Evolutionary conservation across 2,888 invertebrate genomes (phyloP), one percentile per base, ranked within the genome.

Genomic region (Stramonita haemastoma): DNA sequence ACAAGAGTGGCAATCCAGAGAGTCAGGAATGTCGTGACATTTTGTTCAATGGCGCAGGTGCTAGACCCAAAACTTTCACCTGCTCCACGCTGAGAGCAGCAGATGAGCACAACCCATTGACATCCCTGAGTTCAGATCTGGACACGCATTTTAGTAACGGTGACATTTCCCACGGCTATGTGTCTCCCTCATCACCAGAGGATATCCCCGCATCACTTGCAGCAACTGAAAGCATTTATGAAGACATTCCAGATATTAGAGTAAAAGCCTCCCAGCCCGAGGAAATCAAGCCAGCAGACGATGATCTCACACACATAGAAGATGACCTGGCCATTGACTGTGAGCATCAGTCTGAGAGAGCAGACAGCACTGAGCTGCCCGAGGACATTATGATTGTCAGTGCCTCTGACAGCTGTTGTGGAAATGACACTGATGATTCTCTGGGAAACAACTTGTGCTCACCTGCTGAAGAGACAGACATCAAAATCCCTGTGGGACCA

Each of bases 301-400:
- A 87, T 15, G 56, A 60, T 56, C 87, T 87, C 81, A 57, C 60
- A 57, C 81, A n/a, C n/a, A 87, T 87, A 17, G 87, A 87, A 29
- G 81, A 79, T 77, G 87, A 87, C 60, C 60, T 77, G 36, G 46
- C 79, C 13, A 19, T 34, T 15, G 88, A 88, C 26, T 17, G 19
- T 83, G 88, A 83, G 22, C 29, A 13, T 29, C 85, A 56, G n/a
- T 57, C 85, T 85, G 85, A 85, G 6, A 66, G 84, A 83, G n/a
- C 73, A 17, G 46, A 70, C 34, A 85, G 73, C 22, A 34, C 6
- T 70, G 84, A 87, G 17, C 56, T 85, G 11, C 89, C 89, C n/a
- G 89, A 84, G 29, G 89, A 89, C 70, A 36, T 89, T 1, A 89
- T 89, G 89, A 89, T 89, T 34, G 89, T 89, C 46, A 89, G 89